Conservation (phyloP, 92 coral and sea anemone species). For the Phenganax subtilis region DNA sequence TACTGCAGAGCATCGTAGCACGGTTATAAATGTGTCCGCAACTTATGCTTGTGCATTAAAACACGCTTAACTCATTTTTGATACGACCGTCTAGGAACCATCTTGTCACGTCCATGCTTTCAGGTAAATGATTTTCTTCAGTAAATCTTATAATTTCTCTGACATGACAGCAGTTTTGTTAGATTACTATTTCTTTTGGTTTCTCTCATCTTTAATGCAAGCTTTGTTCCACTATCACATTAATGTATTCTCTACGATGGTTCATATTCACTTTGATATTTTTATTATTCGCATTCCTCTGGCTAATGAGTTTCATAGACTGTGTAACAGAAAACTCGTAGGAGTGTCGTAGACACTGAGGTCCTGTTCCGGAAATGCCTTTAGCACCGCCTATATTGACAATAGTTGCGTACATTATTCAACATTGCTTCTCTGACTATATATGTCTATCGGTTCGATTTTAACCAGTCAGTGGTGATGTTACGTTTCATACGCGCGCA, state of each 20-base stretch:
- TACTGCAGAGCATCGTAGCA: not conserved
- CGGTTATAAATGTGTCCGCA: not conserved
- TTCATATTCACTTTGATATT: not conserved
- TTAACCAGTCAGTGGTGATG: too few species aligned
- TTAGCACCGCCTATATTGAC: not conserved
- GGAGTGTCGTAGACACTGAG: not conserved
- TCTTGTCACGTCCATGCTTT: not conserved
- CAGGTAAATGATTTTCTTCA: conserved; percentile 1
- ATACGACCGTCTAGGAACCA: not conserved
- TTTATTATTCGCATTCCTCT: not conserved
- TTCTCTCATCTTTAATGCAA: not conserved
- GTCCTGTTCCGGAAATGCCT: not conserved
- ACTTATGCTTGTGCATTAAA: not conserved
- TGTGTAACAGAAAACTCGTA: conserved; percentile 3
- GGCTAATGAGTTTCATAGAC: not conserved
- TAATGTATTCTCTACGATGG: not conserved
- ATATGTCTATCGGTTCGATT: not conserved
- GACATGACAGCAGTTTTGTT: not conserved
- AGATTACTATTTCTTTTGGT: not conserved
- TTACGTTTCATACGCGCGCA: too few species aligned
- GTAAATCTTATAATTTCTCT: not conserved
- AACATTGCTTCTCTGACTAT: not conserved
- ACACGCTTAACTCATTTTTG: not conserved
- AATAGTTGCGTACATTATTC: not conserved
- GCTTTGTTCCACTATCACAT: not conserved